Base-by-base conservation (phyloP, 2,888 invertebrate genomes). In the Ischnus inquisitorius region DNA sequence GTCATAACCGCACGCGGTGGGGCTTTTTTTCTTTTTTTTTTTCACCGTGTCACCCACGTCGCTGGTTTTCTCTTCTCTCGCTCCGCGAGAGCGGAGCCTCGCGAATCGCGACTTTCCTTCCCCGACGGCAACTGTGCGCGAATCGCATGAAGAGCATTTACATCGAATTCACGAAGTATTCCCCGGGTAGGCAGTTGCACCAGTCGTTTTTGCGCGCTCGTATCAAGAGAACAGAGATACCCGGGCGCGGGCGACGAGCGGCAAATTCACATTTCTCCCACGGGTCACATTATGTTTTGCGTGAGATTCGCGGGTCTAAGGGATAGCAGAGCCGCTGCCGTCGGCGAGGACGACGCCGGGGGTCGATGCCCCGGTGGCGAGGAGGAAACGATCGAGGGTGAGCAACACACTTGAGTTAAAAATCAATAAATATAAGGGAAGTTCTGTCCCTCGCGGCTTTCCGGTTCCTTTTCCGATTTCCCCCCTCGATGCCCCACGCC, bases 221-320 rank as follows among this genome's bases (percentile, higher is more conserved):
- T 81, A 76, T 80, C 67, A 62, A 39, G 65, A 68, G 28, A 39
- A 65, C 41, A 69, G 25, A 81, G 39, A n/a, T n/a, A n/a, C n/a
- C 74, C 46, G 28, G 19, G 43, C 28, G 48, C 64, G 60, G 41
- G 82, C 5, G n/a, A n/a, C 68, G 39, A 82, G 75, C 77, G 19
- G 12, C 48, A 48, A 67, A 54, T 72, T 68, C 62, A 19, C 25
- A 48, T 60, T 54, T n/a, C 60, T 72, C 78, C 79, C 76, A 51
- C 82, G 82, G 78, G 79, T 82, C 65, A 25, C 65, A 68, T 85
- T 84, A 90, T 90, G 89, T 89, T 90, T 85, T 89, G 88, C 87
- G 89, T 90, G 65, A 87, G 87, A 88, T 88, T 91, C 83, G 85
- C 88, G 79, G 87, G 87, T 81, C 88, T 86, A 25, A 86, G 83